Percentiles rank a stretch among this genome's conserved stretches.
These are phyloP conservation scores for Dipodomys ordii DNA, from an alignment of 2,113 vertebrate genomes.

Conservation along the genomic window DNA sequence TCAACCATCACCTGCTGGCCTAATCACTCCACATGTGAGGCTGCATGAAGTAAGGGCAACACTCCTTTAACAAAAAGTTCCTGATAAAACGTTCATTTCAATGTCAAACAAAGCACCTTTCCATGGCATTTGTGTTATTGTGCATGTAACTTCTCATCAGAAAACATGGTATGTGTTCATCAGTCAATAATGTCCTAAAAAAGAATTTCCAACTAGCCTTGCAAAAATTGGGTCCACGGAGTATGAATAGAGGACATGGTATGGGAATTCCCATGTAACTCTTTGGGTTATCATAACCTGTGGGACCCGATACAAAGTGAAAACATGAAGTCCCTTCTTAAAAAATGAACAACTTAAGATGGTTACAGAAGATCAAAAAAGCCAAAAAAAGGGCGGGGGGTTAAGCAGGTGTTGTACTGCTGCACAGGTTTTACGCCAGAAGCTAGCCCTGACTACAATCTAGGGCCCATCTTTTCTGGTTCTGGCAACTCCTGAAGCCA, in stretches of 20 bases:
- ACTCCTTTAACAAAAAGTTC: no score
- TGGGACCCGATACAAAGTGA: background rate
- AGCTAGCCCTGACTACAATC: background rate
- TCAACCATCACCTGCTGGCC: background rate
- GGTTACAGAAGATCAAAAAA: background rate
- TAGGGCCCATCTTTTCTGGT: background rate
- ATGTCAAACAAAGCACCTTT: background rate
- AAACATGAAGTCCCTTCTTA: background rate
- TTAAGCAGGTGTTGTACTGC: accelerated
- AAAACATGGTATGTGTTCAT: background rate
- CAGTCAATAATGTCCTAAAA: background rate
- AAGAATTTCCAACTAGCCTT: background rate
- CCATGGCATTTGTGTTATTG: background rate
- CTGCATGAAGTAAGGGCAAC: background rate
- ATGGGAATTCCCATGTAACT: background rate
- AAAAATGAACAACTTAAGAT: background rate
- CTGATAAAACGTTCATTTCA: background rate
- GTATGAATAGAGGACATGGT: background rate
- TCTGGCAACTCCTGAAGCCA: background rate
- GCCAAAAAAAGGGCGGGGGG: background rate
- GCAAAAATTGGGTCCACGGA: background rate
- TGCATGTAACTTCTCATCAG: background rate
- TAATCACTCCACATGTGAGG: background rate
- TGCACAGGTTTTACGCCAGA: no score
- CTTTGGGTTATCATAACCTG: background rate